These are phyloP conservation scores for Onychorhynchus coronatus DNA, from an alignment of 2,113 vertebrate genomes.

Conservation along the genomic window DNA sequence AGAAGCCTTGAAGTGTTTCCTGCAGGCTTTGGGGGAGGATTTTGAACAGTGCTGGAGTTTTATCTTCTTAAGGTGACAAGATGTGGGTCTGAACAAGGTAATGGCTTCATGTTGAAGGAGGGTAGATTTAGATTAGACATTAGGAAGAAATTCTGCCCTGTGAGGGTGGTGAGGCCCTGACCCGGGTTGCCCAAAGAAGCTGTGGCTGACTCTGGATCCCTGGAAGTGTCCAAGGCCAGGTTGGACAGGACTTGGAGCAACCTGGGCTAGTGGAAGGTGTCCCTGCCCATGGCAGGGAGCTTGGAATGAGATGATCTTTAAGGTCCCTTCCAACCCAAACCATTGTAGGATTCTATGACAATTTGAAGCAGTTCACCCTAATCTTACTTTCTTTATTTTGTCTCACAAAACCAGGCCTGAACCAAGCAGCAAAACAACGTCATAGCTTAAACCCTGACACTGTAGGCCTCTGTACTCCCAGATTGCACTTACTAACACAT, in stretches of 20 bases:
- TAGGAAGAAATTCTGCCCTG: neutral
- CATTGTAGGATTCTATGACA: neutral
- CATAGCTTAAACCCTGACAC: neutral
- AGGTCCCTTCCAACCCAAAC: neutral
- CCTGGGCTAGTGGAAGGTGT: neutral
- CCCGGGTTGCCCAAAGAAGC: neutral
- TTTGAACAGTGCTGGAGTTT: neutral
- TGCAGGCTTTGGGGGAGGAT: neutral
- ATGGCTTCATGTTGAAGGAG: neutral
- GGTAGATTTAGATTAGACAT: neutral
- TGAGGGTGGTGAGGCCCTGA: neutral
- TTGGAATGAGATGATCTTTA: neutral
- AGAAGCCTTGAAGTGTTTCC: neutral
- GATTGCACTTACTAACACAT: neutral
- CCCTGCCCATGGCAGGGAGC: neutral
- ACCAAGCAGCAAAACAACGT: neutral
- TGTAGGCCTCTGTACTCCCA: neutral
- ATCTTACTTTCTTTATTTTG: neutral
- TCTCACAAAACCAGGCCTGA: neutral
- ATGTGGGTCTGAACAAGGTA: neutral
- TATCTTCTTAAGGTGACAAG: neutral
- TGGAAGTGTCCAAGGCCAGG: neutral
- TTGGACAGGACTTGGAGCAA: fast-evolving
- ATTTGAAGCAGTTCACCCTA: neutral
- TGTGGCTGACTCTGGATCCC: neutral